Evolutionary conservation across 2,888 invertebrate genomes (phyloP).

Genomic region (Eupeodes latifasciatus): DNA sequence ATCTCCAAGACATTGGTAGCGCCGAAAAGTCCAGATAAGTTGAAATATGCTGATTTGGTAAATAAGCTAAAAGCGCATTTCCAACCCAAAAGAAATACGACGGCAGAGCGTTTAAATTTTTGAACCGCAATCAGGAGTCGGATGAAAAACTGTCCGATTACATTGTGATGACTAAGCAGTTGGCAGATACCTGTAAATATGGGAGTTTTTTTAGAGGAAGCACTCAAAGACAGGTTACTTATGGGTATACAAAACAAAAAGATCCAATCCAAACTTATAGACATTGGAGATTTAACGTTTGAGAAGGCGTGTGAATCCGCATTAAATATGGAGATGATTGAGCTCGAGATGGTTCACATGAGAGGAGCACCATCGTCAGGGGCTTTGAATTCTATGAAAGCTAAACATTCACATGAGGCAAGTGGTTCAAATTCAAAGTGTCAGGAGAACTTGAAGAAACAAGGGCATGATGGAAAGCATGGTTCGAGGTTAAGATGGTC

Average conservation of each 20-base stretch:
- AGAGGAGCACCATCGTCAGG: neutral
- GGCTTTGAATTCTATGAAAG: conserved; percentile 10
- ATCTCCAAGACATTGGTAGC: too few species aligned
- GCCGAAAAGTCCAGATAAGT: too few species aligned
- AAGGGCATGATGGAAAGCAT: neutral
- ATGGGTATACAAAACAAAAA: neutral
- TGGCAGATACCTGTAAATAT: neutral
- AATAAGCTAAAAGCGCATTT: neutral
- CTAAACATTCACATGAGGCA: neutral
- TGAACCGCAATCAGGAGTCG: conserved; percentile 7
- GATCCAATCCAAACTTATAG: neutral
- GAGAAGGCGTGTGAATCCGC: neutral
- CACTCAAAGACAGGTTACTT: neutral
- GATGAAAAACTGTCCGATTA: conserved; percentile 1
- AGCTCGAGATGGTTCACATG: neutral
- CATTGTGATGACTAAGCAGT: neutral
- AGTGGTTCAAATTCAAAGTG: conserved; percentile 1
- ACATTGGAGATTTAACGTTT: neutral
- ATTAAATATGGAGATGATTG: conserved; percentile 12
- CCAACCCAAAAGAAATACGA: conserved; percentile 18
- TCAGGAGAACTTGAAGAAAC: neutral
- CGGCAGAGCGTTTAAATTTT: conserved; percentile 11
- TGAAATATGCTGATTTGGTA: too few species aligned
- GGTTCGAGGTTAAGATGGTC: neutral
- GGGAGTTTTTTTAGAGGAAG: neutral